Percentiles rank a stretch among this genome's conserved stretches.
These are phyloP conservation scores for Eurytoma californica DNA, from an alignment of 2,888 invertebrate species.

Conservation along the genomic window DNA sequence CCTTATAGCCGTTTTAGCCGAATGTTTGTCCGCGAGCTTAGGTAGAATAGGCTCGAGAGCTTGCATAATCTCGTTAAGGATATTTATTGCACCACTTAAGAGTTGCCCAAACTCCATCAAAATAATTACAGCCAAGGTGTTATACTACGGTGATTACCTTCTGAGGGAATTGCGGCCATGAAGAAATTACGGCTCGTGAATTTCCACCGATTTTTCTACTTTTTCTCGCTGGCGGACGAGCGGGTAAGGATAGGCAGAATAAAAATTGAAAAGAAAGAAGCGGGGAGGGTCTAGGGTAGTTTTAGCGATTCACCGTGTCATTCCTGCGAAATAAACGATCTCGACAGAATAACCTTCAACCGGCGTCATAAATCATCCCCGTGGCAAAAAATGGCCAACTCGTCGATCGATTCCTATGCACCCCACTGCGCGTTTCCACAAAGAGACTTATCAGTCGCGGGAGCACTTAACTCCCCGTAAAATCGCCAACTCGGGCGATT, in stretches of 20 bases:
- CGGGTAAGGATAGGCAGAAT: no score
- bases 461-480: slow-evolving; percentile 31
- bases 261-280: no score
- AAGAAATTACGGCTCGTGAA: no score
- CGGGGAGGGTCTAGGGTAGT: no score
- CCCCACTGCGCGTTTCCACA: slow-evolving; percentile 7
- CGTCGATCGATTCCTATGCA: slow-evolving; percentile 16
- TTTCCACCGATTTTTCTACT: no score
- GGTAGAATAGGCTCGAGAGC: slow-evolving; percentile 19
- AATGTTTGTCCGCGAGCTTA: slow-evolving; percentile 32
- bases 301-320: no score
- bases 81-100: slow-evolving; percentile 1
- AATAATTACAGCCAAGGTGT: not conserved
- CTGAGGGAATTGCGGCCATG: no score
- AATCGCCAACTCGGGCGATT: slow-evolving; percentile 8
- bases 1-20: slow-evolving; percentile 25
- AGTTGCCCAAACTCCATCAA: slow-evolving; percentile 1
- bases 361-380: slow-evolving; percentile 34
- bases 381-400: slow-evolving; percentile 14
- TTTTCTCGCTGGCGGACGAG: no score
- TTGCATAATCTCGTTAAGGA: not conserved
- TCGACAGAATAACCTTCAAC: slow-evolving; percentile 7
- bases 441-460: slow-evolving; percentile 42
- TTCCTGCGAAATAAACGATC: slow-evolving; percentile 10
- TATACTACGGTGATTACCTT: no score